Evolutionary conservation across 2,888 invertebrate genomes (phyloP).

Genomic region (Lysandra coridon): DNA sequence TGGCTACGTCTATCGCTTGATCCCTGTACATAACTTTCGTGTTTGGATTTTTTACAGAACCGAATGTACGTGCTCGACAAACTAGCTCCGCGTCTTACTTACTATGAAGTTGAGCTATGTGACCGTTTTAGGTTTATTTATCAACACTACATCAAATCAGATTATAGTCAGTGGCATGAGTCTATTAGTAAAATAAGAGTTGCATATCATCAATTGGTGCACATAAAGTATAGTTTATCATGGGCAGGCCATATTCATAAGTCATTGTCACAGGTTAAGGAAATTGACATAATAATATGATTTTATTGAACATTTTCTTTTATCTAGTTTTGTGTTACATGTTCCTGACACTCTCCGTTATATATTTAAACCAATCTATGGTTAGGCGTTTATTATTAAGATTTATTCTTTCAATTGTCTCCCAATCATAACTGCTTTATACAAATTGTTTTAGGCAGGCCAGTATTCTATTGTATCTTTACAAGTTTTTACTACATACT

Average conservation of each 20-base stretch:
- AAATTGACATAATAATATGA: background rate
- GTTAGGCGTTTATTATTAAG: background rate
- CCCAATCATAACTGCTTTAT: background rate
- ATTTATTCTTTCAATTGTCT: constrained; percentile 10
- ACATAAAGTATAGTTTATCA: background rate
- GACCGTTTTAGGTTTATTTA: background rate
- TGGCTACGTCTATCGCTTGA: constrained; percentile 80
- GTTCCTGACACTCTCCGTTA: background rate
- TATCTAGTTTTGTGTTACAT: background rate
- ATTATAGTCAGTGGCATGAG: background rate
- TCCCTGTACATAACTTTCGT: constrained; percentile 77
- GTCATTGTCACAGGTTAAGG: background rate
- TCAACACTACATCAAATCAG: background rate
- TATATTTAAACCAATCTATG: constrained; percentile 20
- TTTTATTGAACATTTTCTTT: background rate
- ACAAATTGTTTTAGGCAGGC: background rate
- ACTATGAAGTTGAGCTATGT: background rate
- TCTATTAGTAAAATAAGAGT: background rate
- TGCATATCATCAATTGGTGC: background rate
- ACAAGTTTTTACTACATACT: constrained; percentile 1
- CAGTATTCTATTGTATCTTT: constrained; percentile 4
- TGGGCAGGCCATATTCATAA: background rate
- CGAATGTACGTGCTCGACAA: constrained; percentile 25
- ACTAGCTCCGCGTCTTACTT: background rate
- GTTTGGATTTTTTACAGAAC: constrained; percentile 57